A percentile compares a stretch with the other conserved stretches of the same genome.
These are phyloP conservation scores for Corythoichthys intestinalis DNA, from an alignment of 2,113 vertebrate species.

Conservation along the genomic window DNA sequence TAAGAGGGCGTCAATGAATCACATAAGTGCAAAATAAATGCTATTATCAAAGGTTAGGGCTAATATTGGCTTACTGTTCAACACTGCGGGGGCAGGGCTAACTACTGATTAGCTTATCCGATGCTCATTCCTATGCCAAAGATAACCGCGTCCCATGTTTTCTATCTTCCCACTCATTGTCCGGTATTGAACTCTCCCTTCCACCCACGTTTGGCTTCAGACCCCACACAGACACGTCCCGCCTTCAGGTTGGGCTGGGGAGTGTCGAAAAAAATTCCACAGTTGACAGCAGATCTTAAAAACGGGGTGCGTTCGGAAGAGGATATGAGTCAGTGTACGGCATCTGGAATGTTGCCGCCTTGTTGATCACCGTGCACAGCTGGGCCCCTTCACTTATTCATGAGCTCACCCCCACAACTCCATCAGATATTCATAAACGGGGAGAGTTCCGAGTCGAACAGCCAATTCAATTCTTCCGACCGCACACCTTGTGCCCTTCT, in stretches of 20 bases:
- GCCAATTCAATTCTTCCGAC: slow-evolving; percentile 39
- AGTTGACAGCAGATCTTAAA: not conserved
- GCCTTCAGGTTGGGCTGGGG: not conserved
- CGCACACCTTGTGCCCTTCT: slow-evolving; percentile 27
- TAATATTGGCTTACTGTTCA: slow-evolving; percentile 55
- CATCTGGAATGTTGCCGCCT: slow-evolving; percentile 1
- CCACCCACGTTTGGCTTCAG: not conserved
- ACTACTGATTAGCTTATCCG: slow-evolving; percentile 43
- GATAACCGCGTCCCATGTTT: not conserved
- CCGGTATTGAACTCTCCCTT: not conserved
- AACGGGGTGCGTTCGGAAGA: not conserved
- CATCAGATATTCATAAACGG: slow-evolving; percentile 62
- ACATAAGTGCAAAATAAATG: slow-evolving; percentile 42
- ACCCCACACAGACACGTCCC: slow-evolving; percentile 7
- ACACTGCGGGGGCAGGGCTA: slow-evolving; percentile 36
- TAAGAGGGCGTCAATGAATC: slow-evolving; percentile 33
- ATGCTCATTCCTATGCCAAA: not conserved
- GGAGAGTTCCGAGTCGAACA: slow-evolving; percentile 55
- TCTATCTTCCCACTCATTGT: not conserved
- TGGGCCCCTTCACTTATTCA: slow-evolving; percentile 60
- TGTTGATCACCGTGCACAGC: slow-evolving; percentile 35
- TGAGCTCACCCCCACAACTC: slow-evolving; percentile 38
- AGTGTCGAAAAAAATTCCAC: not conserved
- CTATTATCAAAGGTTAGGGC: slow-evolving; percentile 54
- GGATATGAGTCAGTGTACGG: not conserved